These are phyloP conservation scores for Epicampocera succincta DNA, from an alignment of 2,888 invertebrate genomes.

Conservation along the genomic window DNA sequence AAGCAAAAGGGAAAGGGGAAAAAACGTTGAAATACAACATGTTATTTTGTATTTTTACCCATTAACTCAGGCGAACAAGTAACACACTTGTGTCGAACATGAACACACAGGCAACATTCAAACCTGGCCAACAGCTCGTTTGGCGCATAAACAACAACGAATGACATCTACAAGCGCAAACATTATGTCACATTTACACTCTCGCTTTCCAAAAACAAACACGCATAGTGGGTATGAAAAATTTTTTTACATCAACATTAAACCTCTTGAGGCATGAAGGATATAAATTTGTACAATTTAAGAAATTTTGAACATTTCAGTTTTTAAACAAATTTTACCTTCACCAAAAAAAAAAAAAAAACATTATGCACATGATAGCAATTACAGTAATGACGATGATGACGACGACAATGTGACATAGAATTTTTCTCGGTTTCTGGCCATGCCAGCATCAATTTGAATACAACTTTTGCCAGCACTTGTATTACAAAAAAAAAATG, in stretches of 20 bases:
- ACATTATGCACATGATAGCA: slow-evolving; percentile 58
- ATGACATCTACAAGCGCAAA: slow-evolving; percentile 26
- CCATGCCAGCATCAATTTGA: slow-evolving; percentile 9
- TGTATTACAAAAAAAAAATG: not conserved
- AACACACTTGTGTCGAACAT: slow-evolving; percentile 44
- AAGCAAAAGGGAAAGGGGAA: not conserved
- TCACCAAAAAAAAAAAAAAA: not conserved
- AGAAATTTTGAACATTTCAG: slow-evolving; percentile 3
- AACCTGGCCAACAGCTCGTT: not conserved
- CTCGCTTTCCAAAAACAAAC: slow-evolving; percentile 40
- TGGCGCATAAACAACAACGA: slow-evolving; percentile 5
- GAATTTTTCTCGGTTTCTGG: slow-evolving; percentile 20
- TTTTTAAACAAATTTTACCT: slow-evolving; percentile 19
- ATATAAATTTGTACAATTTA: slow-evolving; percentile 51
- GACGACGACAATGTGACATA: slow-evolving; percentile 15
- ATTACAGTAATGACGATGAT: slow-evolving; percentile 66
- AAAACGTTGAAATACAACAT: slow-evolving; percentile 44
- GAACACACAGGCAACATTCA: not conserved
- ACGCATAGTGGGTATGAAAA: slow-evolving; percentile 46
- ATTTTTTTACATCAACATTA: slow-evolving; percentile 62
- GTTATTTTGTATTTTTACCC: slow-evolving; percentile 36
- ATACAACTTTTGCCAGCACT: not conserved
- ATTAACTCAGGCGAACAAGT: slow-evolving; percentile 50
- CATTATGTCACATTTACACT: slow-evolving; percentile 34
- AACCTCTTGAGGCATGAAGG: slow-evolving; percentile 65